phyloP scores from a whole-genome alignment of 2,797 vertebrate genomes.

The Sebastes taczanowskii region DNA sequence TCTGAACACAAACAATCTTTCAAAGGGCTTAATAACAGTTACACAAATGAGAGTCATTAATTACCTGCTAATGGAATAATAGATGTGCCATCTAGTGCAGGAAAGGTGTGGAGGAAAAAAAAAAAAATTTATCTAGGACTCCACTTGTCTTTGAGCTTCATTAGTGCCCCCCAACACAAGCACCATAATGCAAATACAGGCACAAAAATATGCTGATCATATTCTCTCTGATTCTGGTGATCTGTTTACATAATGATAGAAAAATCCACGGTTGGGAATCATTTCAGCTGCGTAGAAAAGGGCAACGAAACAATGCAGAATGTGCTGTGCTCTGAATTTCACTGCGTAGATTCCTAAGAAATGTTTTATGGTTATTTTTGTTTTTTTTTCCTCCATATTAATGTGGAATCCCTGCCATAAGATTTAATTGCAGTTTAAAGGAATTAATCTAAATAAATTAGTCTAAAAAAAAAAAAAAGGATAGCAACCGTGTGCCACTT shows the following conservation, averaged over 20 bases:
- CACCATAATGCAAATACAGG: slow-evolving; percentile 73
- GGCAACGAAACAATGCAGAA: slow-evolving; percentile 52
- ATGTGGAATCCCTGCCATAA: slow-evolving; percentile 22
- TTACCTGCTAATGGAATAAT: slow-evolving; percentile 94
- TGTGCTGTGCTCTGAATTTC: slow-evolving; percentile 19
- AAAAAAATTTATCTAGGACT: slow-evolving; percentile 62
- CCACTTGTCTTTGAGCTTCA: slow-evolving; percentile 75
- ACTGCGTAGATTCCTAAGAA: slow-evolving; percentile 15
- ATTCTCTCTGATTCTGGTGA: slow-evolving; percentile 65
- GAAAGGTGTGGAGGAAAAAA: slow-evolving; percentile 71
- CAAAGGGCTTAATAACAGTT: slow-evolving; percentile 90
- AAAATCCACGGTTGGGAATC: slow-evolving; percentile 53
- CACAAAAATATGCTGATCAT: slow-evolving; percentile 76
- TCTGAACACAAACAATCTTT: slow-evolving; percentile 91
- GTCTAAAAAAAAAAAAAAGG: not conserved
- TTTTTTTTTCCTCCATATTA: slow-evolving; percentile 18
- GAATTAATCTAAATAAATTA: slow-evolving; percentile 49
- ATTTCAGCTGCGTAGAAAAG: slow-evolving; percentile 56
- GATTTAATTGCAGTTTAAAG: slow-evolving; percentile 35
- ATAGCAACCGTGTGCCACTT: slow-evolving; percentile 4
- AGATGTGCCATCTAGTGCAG: slow-evolving; percentile 85
- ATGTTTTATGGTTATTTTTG: slow-evolving; percentile 34
- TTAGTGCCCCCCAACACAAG: slow-evolving; percentile 68
- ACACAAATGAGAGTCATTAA: slow-evolving; percentile 92
- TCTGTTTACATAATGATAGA: slow-evolving; percentile 74